Conservation (phyloP, 64 coral and sea anemone species). For the Platygyra sinensis region DNA sequence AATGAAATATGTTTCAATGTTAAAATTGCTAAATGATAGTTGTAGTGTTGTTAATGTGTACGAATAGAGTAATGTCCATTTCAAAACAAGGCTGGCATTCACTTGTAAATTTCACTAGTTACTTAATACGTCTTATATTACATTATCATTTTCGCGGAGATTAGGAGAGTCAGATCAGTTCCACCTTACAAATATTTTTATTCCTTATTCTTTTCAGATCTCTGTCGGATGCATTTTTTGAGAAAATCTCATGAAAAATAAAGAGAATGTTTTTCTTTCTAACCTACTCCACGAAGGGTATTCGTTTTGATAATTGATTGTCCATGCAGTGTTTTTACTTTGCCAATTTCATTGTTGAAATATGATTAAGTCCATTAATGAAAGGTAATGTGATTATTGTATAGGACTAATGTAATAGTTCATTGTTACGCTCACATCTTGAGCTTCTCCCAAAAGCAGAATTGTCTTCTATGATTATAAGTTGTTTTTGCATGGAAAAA, state of each 20-base stretch:
- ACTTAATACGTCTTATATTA: conserved; percentile 48
- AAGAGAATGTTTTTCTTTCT: background rate
- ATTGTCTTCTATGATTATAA: no score
- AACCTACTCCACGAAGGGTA: background rate
- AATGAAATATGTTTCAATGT: background rate
- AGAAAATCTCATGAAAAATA: background rate
- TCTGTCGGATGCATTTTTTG: background rate
- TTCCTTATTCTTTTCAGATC: background rate
- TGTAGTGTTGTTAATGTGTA: background rate
- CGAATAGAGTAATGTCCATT: background rate
- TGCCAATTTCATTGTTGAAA: conserved; percentile 2
- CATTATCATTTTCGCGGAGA: conserved; percentile 16
- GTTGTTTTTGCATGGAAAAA: no score
- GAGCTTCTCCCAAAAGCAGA: background rate
- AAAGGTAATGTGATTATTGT: background rate
- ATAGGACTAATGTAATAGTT: background rate
- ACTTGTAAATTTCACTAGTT: conserved; percentile 48
- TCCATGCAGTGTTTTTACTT: background rate
- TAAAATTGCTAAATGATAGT: conserved; percentile 15
- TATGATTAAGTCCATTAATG: background rate
- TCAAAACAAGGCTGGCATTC: conserved; percentile 24
- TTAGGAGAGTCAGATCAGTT: conserved; percentile 4
- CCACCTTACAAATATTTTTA: background rate
- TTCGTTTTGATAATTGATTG: conserved; percentile 2
- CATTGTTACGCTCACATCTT: background rate